Conservation (phyloP, 1,140 invertebrate species). For the Drosophila serrata region DNA sequence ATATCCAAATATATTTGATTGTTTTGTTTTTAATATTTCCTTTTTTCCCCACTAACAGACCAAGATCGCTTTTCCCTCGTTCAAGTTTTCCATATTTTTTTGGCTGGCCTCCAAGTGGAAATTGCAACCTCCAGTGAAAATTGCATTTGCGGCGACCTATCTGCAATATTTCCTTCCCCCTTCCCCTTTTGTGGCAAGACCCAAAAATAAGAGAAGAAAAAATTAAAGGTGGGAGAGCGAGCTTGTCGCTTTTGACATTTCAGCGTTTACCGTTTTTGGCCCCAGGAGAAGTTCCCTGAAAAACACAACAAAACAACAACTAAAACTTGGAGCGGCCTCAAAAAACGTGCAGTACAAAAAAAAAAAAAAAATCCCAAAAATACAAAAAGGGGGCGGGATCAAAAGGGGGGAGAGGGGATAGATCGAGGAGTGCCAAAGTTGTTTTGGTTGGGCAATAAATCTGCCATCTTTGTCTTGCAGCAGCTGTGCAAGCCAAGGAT, state of each 20-base stretch:
- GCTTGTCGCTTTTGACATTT: constrained; percentile 50
- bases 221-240: constrained; percentile 31
- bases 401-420: neutral
- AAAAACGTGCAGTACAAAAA: constrained; percentile 29
- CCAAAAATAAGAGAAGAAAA: neutral
- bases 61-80: constrained; percentile 8
- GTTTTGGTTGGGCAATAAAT: constrained; percentile 49
- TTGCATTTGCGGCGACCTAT: constrained; percentile 41
- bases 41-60: neutral
- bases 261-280: constrained; percentile 9
- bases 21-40: constrained; percentile 1
- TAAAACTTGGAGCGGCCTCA: constrained; percentile 25
- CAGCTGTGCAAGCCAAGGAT: constrained; percentile 29
- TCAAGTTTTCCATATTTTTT: neutral
- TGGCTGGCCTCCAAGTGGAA: constrained; percentile 21
- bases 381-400: neutral
- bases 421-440: constrained; percentile 26
- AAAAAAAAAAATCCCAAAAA: neutral
- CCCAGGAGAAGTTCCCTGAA: constrained; percentile 8
- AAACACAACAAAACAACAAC: neutral
- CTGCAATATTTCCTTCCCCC: constrained; percentile 1
- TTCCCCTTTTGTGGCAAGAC: neutral
- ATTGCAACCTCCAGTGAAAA: constrained; percentile 20
- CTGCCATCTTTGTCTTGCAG: constrained; percentile 29
- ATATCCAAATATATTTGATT: constrained; percentile 1